Percentiles rank a stretch among this genome's conserved stretches.
Conservation (phyloP, 2,888 invertebrate genomes). For the Ptilodon capucinus region DNA sequence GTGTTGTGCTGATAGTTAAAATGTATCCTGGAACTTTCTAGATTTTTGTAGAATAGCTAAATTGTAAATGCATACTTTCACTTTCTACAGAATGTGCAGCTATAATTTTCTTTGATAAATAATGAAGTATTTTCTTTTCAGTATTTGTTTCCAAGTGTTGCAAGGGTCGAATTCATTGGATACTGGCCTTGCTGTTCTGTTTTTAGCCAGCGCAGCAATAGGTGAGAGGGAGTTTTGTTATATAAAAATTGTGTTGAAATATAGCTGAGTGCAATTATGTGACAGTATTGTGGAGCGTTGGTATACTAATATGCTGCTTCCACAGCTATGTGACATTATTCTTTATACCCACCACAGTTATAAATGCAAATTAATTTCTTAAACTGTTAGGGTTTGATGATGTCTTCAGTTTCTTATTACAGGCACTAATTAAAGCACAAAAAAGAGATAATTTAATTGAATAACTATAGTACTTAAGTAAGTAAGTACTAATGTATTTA, state of each 20-base stretch:
- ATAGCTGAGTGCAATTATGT: conserved; percentile 16
- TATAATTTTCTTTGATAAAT: conserved; percentile 12
- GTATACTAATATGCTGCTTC: conserved; percentile 1
- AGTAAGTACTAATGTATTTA: no score
- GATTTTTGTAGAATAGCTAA: not conserved
- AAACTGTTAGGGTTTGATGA: no score
- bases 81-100: conserved; percentile 21
- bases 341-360: no score
- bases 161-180: conserved; percentile 68
- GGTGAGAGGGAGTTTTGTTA: conserved; percentile 65
- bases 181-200: conserved; percentile 73
- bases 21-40: not conserved
- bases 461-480: no score
- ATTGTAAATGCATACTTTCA: conserved; percentile 26
- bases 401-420: no score
- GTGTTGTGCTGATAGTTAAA: not conserved
- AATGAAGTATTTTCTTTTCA: conserved; percentile 43
- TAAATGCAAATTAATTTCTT: no score
- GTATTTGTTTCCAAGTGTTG: conserved; percentile 68
- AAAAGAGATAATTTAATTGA: no score
- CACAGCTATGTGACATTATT: not conserved
- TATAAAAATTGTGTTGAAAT: conserved; percentile 39
- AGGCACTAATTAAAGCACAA: no score
- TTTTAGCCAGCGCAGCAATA: conserved; percentile 70
- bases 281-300: conserved; percentile 9